Base-by-base conservation (phyloP, 2,888 invertebrate genomes). In the Watsonalla binaria region DNA sequence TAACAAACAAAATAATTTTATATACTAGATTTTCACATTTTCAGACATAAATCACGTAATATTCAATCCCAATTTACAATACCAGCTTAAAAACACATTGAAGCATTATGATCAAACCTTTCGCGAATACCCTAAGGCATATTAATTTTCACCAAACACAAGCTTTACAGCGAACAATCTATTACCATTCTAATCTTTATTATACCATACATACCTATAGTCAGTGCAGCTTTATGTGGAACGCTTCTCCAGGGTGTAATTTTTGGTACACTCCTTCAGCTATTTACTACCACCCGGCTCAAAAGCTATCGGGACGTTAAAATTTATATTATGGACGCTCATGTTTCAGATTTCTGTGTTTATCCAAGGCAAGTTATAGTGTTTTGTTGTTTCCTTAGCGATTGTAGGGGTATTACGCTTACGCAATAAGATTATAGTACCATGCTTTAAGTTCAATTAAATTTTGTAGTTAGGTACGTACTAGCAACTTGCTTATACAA, bases 221-320 rank as follows among this genome's bases (percentile, higher is more conserved):
- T 75, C 78, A 76, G 74, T 73, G 74, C 74, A 74, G 68, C 75
- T 73, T 72, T 82, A 82, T 80, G 80, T 68, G 69, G 75, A 70
- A 56, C 67, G 62, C 65, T 70, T 70, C 83, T 80, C 77, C 63
- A 53, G 75, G 76, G 84, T 68, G 76, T 79, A 79, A 82, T 82
- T 78, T 82, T 77, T 78, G 74, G 68, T 73, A 74, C 72, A 77
- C 74, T 74, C 77, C 71, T 74, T 66, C 66, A 70, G 70, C 73
- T 80, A 81, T 83, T 82, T 82, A 82, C 76, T 80, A 79, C 70
- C 74, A 65, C 65, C 64, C 63, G 70, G 76, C 79, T 81, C 75
- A 78, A 72, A 78, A 80, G 83, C 78, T 83, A 85, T 85, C 81
- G 70, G 77, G 62, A 70, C 70, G 70, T 71, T 74, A 67, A 76